phyloP scores from a whole-genome alignment of 1,140 invertebrate genomes.

The Paramacrobiotus metropolitanus region DNA sequence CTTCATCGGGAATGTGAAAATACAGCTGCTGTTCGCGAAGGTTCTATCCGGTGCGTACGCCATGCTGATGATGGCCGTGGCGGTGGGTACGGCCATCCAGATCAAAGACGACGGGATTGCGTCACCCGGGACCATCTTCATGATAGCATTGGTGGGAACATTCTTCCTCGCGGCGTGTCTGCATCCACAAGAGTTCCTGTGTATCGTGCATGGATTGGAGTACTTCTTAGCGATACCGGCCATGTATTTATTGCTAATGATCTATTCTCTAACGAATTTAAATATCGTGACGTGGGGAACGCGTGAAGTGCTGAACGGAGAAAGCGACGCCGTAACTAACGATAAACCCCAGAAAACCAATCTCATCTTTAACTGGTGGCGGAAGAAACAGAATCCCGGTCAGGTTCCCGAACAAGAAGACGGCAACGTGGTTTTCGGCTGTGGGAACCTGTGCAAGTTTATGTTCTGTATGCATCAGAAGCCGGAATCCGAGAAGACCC shows the following conservation, averaged over 20 bases:
- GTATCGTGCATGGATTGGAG: slow-evolving; percentile 46
- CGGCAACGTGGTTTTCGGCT: background rate
- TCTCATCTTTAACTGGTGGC: slow-evolving; percentile 4
- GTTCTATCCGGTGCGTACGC: slow-evolving; percentile 53
- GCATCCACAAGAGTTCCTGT: slow-evolving; percentile 58
- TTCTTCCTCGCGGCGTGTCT: slow-evolving; percentile 40
- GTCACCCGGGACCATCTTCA: slow-evolving; percentile 52
- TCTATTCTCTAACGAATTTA: slow-evolving; percentile 70
- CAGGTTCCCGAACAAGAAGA: background rate
- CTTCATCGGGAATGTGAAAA: slow-evolving; percentile 22
- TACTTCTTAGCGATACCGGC: slow-evolving; percentile 78
- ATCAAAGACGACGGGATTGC: slow-evolving; percentile 49
- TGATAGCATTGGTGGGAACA: slow-evolving; percentile 34
- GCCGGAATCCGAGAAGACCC: background rate
- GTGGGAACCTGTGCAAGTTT: slow-evolving; percentile 1
- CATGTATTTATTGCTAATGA: slow-evolving; percentile 74
- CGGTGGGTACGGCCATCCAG: slow-evolving; percentile 79
- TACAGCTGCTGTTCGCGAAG: slow-evolving; percentile 20
- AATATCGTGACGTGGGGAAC: slow-evolving; percentile 79
- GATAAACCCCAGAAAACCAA: background rate
- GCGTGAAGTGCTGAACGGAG: slow-evolving; percentile 29
- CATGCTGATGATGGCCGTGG: slow-evolving; percentile 95
- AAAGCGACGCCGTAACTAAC: background rate
- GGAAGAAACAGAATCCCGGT: background rate
- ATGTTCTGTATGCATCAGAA: slow-evolving; percentile 4